phyloP scores from a whole-genome alignment of 30 jellyfish, hydroid and myxozoan species.

The Hydractinia echinata region DNA sequence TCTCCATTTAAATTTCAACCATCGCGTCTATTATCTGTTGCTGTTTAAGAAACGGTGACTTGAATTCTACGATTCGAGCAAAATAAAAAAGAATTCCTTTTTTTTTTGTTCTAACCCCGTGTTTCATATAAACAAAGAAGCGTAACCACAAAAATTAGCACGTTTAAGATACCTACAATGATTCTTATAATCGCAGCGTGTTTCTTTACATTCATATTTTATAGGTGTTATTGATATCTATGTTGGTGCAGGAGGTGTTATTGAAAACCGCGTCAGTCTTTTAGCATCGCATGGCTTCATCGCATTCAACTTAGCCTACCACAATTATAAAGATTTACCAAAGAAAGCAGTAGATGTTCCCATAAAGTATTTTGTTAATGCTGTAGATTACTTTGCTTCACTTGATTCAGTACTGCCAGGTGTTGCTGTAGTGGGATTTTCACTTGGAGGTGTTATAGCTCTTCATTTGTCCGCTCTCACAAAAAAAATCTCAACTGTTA shows the following conservation, averaged over 20 bases:
- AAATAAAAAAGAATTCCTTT: too few species aligned
- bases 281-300: slow-evolving; percentile 66
- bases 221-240: slow-evolving; percentile 43
- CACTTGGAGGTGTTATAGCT: slow-evolving; percentile 42
- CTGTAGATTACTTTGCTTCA: slow-evolving; percentile 43
- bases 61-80: too few species aligned
- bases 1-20: too few species aligned
- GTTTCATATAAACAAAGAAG: too few species aligned
- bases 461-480: slow-evolving; percentile 12
- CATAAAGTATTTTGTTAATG: slow-evolving; percentile 46
- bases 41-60: too few species aligned
- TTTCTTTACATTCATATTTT: too few species aligned
- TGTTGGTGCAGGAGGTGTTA: slow-evolving; percentile 50
- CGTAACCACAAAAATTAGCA: too few species aligned
- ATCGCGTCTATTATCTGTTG: too few species aligned
- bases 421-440: slow-evolving; percentile 44
- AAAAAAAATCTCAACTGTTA: slow-evolving; percentile 31
- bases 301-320: slow-evolving; percentile 29
- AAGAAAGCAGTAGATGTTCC: slow-evolving; percentile 12
- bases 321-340: slow-evolving; percentile 21
- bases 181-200: too few species aligned
- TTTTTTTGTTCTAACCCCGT: too few species aligned
- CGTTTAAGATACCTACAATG: too few species aligned
- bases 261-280: slow-evolving; percentile 46
- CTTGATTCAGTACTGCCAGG: slow-evolving; percentile 52